Base-by-base conservation (phyloP, 2,888 invertebrate species). In the Eristalis intricaria region DNA sequence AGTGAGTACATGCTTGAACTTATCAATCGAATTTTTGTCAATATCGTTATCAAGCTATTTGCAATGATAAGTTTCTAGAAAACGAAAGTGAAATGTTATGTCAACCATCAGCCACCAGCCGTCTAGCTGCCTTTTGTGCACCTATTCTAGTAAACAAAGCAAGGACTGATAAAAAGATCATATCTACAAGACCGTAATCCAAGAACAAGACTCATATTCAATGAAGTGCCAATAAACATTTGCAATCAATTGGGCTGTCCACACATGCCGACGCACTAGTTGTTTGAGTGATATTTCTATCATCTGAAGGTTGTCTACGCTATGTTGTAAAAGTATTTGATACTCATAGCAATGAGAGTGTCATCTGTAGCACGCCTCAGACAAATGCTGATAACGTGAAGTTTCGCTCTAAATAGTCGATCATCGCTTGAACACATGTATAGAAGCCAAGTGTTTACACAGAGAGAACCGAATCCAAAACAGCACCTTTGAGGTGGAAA, bases 341-440 rank as follows among this genome's bases (percentile, higher is more conserved):
- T 71, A 32, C 10, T 32, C 32, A 10, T 32, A 73, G 60, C n/a
- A 71, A n/a, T 15, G 40, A 38, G 10, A 70, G 68, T 43, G n/a
- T 15, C 38, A 76, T 65, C 64, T 70, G 23, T 83, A 77, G 83
- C 86, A 86, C 83, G 86, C 78, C 61, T 74, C 43, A 83, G 69
- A 66, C 83, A 70, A 70, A 66, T 86, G 86, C 26, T 77, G 85
- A 86, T 86, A 86, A 74, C 81, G 35, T 13, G 60, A 63, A 60
- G 56, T 61, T 32, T 50, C 56, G 81, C 19, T 85, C 76, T 11
- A 81, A 64, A 85, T 77, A 73, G 11, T 56, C 71, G 63, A 71
- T 76, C 50, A 43, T 65, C n/a, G 26, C 35, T 61, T 29, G 40
- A 22, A 64, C 50, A 74, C 38, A 23, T 22, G 56, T 56, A 58